Conservation (phyloP, 2,797 vertebrate species). For the Chrysocyon brachyurus region DNA sequence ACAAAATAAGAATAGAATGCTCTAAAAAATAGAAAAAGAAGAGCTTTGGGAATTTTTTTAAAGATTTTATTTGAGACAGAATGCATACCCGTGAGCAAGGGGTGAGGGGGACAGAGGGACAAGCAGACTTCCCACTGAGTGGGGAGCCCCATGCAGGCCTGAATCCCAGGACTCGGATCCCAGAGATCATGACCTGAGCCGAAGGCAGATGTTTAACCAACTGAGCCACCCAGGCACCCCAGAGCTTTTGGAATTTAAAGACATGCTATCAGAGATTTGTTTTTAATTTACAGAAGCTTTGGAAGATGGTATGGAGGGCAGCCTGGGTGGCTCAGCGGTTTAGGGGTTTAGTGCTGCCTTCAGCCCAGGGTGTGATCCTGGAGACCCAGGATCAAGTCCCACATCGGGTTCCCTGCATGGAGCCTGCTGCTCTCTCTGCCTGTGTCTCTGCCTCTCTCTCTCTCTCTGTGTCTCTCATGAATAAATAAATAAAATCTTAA, state of each 20-base stretch:
- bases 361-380: too few relatives aligned
- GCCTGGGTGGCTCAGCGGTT: too few relatives aligned
- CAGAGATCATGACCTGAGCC: not conserved
- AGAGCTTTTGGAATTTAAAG: not conserved
- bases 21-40: conserved; percentile 1
- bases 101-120: not conserved
- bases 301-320: not conserved
- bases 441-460: too few relatives aligned
- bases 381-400: too few relatives aligned
- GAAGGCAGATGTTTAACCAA: not conserved
- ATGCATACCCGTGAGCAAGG: too few relatives aligned
- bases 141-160: not conserved
- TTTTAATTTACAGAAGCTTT: conserved; percentile 9
- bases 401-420: too few relatives aligned
- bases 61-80: not conserved
- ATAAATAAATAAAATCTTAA: too few relatives aligned
- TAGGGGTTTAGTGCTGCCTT: too few relatives aligned
- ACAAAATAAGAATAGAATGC: conserved; percentile 17
- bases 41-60: not conserved
- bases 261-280: not conserved
- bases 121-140: not conserved
- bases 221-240: not conserved
- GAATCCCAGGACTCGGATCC: not conserved
- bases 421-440: too few relatives aligned
- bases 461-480: too few relatives aligned